Evolutionary conservation across 2,797 vertebrate genomes (phyloP).

Genomic region (Geotrypetes seraphini): DNA sequence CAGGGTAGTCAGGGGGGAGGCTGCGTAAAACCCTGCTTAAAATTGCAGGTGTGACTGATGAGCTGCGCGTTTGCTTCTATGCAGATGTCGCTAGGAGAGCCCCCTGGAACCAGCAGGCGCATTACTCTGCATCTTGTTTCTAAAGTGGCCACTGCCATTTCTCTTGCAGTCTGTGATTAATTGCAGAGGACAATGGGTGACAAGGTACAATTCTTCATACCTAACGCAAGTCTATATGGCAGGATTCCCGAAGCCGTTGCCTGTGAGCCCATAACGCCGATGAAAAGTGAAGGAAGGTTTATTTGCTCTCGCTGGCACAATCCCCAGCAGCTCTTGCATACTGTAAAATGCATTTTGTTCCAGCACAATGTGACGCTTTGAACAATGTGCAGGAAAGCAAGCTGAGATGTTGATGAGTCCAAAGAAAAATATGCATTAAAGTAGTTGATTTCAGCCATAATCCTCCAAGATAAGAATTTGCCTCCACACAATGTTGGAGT

Average conservation of each 20-base stretch:
- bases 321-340: no score
- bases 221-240: not conserved
- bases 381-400: no score
- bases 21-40: not conserved
- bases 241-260: not conserved
- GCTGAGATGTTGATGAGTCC: no score
- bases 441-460: no score
- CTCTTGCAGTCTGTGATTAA: conserved; percentile 19
- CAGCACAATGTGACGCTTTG: no score
- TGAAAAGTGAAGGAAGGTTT: no score
- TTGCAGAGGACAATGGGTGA: conserved; percentile 11
- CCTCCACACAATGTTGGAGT: no score
- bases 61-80: not conserved
- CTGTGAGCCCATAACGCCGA: not conserved
- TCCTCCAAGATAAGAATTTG: no score
- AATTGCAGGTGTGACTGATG: conserved; percentile 4
- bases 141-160: not conserved
- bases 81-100: not conserved
- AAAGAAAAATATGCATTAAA: no score
- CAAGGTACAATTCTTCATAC: conserved; percentile 12
- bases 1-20: not conserved
- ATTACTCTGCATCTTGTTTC: conserved; percentile 10
- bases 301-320: conserved; percentile 32
- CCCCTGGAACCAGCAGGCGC: not conserved
- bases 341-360: no score